Percentiles rank a stretch among this genome's conserved stretches.
These are phyloP conservation scores for Eumaeus atala DNA, from an alignment of 1,140 invertebrate species.

Conservation along the genomic window DNA sequence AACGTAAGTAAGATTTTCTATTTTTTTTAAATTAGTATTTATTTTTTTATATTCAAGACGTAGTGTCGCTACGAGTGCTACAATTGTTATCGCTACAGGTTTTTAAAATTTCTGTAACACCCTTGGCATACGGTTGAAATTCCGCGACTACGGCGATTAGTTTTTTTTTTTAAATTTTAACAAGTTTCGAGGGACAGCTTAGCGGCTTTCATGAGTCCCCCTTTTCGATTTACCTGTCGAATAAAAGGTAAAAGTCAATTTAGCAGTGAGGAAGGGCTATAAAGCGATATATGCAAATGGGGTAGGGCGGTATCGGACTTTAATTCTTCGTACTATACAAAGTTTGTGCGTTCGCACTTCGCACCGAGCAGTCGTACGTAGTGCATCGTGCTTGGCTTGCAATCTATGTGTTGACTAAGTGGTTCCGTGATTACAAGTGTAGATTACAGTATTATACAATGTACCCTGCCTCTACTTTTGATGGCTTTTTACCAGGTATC, in stretches of 20 bases:
- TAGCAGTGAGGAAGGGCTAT: slow-evolving; percentile 64
- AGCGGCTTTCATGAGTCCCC: slow-evolving; percentile 56
- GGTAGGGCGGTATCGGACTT: slow-evolving; percentile 63
- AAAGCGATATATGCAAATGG: slow-evolving; percentile 66
- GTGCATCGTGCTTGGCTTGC: slow-evolving; percentile 33
- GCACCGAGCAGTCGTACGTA: slow-evolving; percentile 30
- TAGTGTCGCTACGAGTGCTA: slow-evolving; percentile 36
- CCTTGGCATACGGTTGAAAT: neutral
- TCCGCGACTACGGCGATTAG: neutral
- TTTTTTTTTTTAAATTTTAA: slow-evolving; percentile 24
- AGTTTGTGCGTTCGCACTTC: slow-evolving; percentile 41
- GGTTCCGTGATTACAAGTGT: slow-evolving; percentile 2
- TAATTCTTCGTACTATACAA: slow-evolving; percentile 28
- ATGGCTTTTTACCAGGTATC: slow-evolving; percentile 53
- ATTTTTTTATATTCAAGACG: slow-evolving; percentile 20
- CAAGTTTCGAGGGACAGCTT: slow-evolving; percentile 35
- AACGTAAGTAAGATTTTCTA: slow-evolving; percentile 29
- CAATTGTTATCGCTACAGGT: slow-evolving; percentile 3
- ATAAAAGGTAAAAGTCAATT: slow-evolving; percentile 74
- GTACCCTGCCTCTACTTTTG: slow-evolving; percentile 59
- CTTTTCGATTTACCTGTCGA: slow-evolving; percentile 65
- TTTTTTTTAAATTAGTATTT: slow-evolving; percentile 19
- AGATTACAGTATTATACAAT: slow-evolving; percentile 27
- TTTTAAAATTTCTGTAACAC: slow-evolving; percentile 8
- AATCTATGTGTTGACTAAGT: slow-evolving; percentile 27